Evolutionary conservation across 2,113 vertebrate species (phyloP).

Genomic region (Odontophorus gujanensis): DNA sequence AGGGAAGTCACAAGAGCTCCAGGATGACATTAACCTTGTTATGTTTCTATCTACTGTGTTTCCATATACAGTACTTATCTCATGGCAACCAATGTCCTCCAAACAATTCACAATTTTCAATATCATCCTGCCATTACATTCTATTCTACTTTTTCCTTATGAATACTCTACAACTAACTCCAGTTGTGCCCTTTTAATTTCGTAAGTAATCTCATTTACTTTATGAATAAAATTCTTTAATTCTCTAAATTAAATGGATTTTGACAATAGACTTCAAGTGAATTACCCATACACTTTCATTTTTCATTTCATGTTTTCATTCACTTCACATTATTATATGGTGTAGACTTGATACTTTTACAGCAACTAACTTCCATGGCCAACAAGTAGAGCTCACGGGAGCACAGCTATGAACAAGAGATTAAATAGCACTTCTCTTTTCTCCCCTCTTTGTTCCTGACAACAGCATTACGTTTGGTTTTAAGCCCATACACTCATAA

Average conservation of each 20-base stretch:
- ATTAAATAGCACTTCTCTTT: background rate
- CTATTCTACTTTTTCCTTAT: background rate
- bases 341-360: background rate
- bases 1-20: background rate
- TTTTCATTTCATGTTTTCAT: background rate
- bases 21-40: background rate
- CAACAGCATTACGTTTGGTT: background rate
- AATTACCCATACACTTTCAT: background rate
- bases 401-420: background rate
- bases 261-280: background rate
- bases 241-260: background rate
- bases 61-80: background rate
- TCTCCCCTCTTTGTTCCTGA: background rate
- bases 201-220: background rate
- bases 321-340: background rate
- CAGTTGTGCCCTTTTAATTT: background rate
- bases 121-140: background rate
- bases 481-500: conserved; percentile 40
- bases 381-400: background rate
- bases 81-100: background rate
- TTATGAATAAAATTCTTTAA: background rate
- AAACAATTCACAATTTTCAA: background rate
- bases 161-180: background rate
- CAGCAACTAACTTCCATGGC: background rate
- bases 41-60: background rate